These are phyloP conservation scores for Athene noctua DNA, from an alignment of 2,113 vertebrate genomes.

Conservation along the genomic window DNA sequence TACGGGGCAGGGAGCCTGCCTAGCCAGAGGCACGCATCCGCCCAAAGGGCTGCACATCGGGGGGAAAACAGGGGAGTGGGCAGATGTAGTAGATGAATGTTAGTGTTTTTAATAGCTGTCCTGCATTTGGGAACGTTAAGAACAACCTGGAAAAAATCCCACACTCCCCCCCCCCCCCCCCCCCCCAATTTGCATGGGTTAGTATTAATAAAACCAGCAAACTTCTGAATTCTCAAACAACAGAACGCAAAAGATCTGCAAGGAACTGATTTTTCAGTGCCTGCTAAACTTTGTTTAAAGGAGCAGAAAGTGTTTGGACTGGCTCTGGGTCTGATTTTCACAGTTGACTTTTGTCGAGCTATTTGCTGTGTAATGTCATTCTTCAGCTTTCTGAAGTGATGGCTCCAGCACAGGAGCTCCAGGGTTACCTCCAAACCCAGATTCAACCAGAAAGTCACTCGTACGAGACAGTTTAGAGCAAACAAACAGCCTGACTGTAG, in stretches of 20 bases:
- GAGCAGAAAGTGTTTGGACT: not conserved
- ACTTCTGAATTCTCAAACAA: not conserved
- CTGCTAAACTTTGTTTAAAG: not conserved
- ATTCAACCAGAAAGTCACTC: not conserved
- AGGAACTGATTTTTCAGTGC: not conserved
- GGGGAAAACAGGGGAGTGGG: not conserved
- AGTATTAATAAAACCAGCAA: not conserved
- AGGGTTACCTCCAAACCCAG: not conserved
- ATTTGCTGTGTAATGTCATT: not conserved
- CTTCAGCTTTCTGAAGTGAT: not conserved
- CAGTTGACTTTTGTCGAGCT: not conserved
- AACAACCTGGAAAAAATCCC: not conserved
- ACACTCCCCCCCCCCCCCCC: accelerated
- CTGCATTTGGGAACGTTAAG: not conserved
- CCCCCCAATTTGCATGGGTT: accelerated
- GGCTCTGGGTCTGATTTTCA: not conserved
- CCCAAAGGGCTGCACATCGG: not conserved
- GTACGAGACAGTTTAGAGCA: accelerated
- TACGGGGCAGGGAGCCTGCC: slow-evolving; percentile 18
- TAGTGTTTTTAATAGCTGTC: not conserved
- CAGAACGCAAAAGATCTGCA: not conserved
- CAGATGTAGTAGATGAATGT: not conserved
- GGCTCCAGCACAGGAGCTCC: not conserved
- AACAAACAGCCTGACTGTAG: accelerated
- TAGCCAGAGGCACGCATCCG: not conserved